These are phyloP conservation scores for Procambarus virginalis DNA, from an alignment of 1,140 invertebrate genomes.

Conservation along the genomic window DNA sequence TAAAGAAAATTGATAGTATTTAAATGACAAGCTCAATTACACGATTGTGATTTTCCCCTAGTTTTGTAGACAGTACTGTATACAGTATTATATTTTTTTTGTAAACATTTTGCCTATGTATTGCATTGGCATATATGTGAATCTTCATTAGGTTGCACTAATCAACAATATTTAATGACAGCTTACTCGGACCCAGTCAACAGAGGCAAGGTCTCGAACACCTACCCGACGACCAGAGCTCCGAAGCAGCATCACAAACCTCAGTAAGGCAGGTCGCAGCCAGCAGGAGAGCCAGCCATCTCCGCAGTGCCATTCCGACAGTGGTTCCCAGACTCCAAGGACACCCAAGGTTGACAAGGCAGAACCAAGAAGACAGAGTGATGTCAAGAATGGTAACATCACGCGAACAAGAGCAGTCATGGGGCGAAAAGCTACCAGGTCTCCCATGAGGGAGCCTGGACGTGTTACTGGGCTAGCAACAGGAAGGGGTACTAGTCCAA, in stretches of 20 bases:
- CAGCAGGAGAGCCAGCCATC: conserved; percentile 3
- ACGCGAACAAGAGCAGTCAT: conserved; percentile 32
- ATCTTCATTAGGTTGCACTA: background rate
- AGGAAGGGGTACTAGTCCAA: conserved; percentile 34
- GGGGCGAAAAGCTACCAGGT: conserved; percentile 40
- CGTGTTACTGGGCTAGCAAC: conserved; percentile 3
- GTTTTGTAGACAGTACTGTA: no score
- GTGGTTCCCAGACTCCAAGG: conserved; percentile 26
- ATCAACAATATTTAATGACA: background rate
- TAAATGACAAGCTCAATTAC: no score
- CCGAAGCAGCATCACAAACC: conserved; percentile 37
- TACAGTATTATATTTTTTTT: no score
- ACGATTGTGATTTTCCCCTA: no score
- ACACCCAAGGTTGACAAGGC: conserved; percentile 18
- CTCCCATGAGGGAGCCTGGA: conserved; percentile 48
- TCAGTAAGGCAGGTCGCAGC: conserved; percentile 12
- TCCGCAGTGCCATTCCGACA: background rate
- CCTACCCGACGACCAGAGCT: conserved; percentile 36
- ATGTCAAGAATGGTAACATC: conserved; percentile 50
- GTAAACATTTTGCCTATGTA: no score
- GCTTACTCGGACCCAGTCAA: conserved; percentile 44
- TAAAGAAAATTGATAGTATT: no score
- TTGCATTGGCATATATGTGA: no score
- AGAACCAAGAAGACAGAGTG: conserved; percentile 35
- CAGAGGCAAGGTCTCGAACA: conserved; percentile 25